A percentile compares a stretch with the other conserved stretches of the same genome.
Evolutionary conservation across 2,113 vertebrate genomes (phyloP).

Genomic region (Sula dactylatra): DNA sequence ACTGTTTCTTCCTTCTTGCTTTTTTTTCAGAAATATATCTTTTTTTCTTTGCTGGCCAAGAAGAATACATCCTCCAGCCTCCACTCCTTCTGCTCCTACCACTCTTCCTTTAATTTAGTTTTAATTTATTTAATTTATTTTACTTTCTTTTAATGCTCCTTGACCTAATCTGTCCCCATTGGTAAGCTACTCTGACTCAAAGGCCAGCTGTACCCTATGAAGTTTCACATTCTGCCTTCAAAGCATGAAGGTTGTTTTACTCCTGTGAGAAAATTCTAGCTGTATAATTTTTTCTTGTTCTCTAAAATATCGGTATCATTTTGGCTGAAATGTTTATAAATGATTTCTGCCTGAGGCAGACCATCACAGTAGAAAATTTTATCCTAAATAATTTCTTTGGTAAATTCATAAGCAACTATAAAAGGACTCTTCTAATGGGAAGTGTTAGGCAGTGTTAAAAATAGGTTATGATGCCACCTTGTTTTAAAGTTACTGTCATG

Average conservation of each 20-base stretch:
- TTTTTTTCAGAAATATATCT: not conserved
- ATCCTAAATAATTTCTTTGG: conserved; percentile 6
- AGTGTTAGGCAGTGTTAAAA: conserved; percentile 17
- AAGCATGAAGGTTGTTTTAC: not conserved
- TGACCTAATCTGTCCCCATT: conserved; percentile 40
- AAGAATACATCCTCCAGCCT: not conserved
- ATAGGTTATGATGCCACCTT: conserved; percentile 14
- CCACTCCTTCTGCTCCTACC: not conserved
- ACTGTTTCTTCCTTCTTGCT: not conserved
- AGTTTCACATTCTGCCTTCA: conserved; percentile 13
- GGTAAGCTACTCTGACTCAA: conserved; percentile 22
- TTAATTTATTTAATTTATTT: too few relatives aligned
- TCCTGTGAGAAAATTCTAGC: conserved; percentile 8
- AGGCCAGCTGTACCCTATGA: conserved; percentile 26
- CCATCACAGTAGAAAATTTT: not conserved
- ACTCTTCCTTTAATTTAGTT: not conserved
- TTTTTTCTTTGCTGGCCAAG: not conserved
- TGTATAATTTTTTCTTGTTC: not conserved
- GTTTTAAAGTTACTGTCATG: conserved; percentile 21
- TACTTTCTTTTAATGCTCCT: conserved; percentile 38
- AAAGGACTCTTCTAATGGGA: not conserved
- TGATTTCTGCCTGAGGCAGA: not conserved
- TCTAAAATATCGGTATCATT: not conserved
- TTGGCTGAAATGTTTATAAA: conserved; percentile 11
- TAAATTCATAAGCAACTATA: not conserved